phyloP scores from a whole-genome alignment of 2,797 vertebrate genomes.

The Sebastes matsubarae region DNA sequence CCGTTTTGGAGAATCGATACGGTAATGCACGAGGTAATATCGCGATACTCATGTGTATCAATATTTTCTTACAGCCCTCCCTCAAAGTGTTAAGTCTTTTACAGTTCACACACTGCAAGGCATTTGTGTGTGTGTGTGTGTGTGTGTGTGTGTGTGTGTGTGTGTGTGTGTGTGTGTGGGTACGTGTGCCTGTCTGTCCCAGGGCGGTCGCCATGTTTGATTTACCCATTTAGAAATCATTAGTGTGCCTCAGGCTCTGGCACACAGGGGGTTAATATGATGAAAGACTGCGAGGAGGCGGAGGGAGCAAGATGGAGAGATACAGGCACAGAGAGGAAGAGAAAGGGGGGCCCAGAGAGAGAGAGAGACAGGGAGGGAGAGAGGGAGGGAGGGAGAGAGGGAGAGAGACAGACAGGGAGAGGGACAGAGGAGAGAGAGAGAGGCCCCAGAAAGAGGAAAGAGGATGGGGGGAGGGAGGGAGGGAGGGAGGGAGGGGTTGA shows the following conservation, averaged over 20 bases:
- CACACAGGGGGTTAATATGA: conserved; percentile 82
- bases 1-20: too few species aligned
- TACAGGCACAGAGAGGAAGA: conserved; percentile 41
- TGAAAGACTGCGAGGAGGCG: conserved; percentile 65
- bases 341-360: conserved; percentile 9
- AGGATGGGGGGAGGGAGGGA: conserved; percentile 49
- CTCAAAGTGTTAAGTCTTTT: too few species aligned
- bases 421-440: conserved; percentile 18
- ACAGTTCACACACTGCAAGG: too few species aligned
- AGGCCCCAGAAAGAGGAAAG: conserved; percentile 43
- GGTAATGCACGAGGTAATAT: too few species aligned
- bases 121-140: not conserved
- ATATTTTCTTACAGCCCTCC: too few species aligned
- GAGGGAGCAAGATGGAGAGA: conserved; percentile 55
- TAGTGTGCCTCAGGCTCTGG: conserved; percentile 78
- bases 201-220: conserved; percentile 78
- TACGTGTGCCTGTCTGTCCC: conserved; percentile 42
- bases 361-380: conserved; percentile 2
- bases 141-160: not conserved
- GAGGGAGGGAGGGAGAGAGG: not conserved
- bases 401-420: not conserved
- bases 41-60: too few species aligned
- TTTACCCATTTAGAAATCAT: conserved; percentile 83
- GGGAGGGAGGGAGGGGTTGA: conserved; percentile 50
- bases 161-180: not conserved